Conservation (phyloP, 2,113 vertebrate genomes). For the Pseudopodoces humilis region DNA sequence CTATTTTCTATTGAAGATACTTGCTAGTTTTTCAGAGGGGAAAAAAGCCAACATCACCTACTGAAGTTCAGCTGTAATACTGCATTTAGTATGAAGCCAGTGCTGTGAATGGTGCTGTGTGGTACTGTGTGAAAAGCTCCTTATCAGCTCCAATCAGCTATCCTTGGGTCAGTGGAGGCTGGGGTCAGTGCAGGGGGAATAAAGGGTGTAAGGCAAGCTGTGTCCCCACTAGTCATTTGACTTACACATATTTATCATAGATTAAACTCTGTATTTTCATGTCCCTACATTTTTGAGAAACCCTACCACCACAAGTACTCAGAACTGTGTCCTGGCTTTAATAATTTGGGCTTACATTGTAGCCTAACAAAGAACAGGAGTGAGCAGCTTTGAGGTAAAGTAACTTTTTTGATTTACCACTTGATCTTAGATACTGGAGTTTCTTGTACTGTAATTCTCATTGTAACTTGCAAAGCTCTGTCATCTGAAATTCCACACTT, state of each 20-base stretch:
- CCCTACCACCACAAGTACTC: not conserved
- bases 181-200: not conserved
- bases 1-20: not conserved
- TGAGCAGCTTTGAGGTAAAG: not conserved
- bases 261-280: not conserved
- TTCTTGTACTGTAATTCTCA: not conserved
- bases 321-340: not conserved
- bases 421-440: not conserved
- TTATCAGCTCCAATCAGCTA: not conserved
- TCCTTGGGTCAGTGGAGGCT: not conserved
- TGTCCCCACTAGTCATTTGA: not conserved
- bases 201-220: not conserved
- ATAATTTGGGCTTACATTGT: not conserved
- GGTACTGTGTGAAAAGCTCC: not conserved
- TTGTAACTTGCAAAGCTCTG: not conserved
- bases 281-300: not conserved
- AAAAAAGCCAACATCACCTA: not conserved
- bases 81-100: not conserved
- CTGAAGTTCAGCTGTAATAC: not conserved
- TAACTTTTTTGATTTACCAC: constrained; percentile 14
- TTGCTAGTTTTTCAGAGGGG: not conserved
- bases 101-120: not conserved
- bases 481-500: constrained; percentile 39
- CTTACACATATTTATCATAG: not conserved
- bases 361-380: not conserved